Conservation (phyloP, 1,140 invertebrate genomes). For the Elysia chlorotica region DNA sequence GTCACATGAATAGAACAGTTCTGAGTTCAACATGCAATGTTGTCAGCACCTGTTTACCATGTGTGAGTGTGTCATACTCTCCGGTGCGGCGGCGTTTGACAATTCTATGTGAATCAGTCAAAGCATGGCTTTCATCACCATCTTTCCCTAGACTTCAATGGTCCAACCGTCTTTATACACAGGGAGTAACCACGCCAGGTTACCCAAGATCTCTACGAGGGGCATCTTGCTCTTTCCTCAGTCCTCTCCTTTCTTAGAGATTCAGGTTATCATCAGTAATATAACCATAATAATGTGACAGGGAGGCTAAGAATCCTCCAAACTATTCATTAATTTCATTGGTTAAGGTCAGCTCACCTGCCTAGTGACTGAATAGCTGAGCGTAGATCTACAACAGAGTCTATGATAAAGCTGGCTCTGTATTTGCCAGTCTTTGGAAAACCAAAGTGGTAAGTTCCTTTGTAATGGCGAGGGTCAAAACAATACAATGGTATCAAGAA, state of each 20-base stretch:
- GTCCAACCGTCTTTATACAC: too few species aligned
- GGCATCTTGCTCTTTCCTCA: background rate
- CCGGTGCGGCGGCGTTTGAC: too few species aligned
- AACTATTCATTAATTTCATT: background rate
- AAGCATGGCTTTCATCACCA: too few species aligned
- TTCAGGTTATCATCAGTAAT: background rate
- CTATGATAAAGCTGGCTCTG: conserved; percentile 51
- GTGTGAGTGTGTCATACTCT: too few species aligned
- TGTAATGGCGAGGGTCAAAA: conserved; percentile 58
- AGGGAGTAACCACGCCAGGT: background rate
- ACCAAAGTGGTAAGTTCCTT: conserved; percentile 49
- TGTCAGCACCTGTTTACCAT: too few species aligned
- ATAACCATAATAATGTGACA: background rate
- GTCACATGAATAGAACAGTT: too few species aligned
- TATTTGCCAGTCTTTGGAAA: conserved; percentile 59
- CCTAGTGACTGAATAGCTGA: conserved; percentile 37
- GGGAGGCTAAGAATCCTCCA: background rate
- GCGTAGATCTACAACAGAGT: conserved; percentile 50
- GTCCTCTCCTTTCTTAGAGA: background rate
- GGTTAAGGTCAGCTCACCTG: too few species aligned
- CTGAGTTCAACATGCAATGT: too few species aligned
- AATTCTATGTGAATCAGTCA: too few species aligned
- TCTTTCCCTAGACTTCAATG: too few species aligned
- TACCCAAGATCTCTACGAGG: background rate
- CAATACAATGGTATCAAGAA: conserved; percentile 58